Percentiles rank a stretch among this genome's conserved stretches.
phyloP scores from a whole-genome alignment of 2,113 vertebrate species.

The Onychostruthus taczanowskii region DNA sequence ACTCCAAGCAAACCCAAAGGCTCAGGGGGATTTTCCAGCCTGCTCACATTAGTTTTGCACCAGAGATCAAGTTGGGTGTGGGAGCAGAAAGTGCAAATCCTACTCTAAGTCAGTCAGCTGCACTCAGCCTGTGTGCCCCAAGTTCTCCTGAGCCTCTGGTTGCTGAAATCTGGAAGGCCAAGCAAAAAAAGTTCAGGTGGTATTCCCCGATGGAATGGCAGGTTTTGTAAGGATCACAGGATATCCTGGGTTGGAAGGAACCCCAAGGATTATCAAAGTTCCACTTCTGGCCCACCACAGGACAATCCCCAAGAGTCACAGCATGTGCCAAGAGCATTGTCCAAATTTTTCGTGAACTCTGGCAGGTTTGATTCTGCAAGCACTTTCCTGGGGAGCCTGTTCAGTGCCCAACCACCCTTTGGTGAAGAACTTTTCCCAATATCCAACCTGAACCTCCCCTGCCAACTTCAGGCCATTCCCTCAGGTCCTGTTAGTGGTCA shows the following conservation, averaged over 20 bases:
- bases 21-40: fast-evolving
- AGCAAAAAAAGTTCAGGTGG: neutral
- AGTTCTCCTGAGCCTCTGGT: neutral
- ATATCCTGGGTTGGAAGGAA: neutral
- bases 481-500: neutral
- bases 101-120: neutral
- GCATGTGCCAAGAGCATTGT: fast-evolving
- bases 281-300: neutral
- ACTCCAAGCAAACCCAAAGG: neutral
- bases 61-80: neutral
- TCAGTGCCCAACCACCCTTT: neutral
- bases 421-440: neutral
- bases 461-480: neutral
- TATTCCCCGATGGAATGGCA: neutral
- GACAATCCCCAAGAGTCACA: neutral
- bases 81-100: neutral
- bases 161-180: neutral
- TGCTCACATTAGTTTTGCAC: neutral
- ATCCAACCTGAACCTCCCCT: neutral
- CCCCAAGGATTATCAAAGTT: neutral
- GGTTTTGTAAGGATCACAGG: neutral
- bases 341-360: neutral
- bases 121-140: no score
- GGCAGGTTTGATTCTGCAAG: neutral
- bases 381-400: neutral